Percentiles rank a stretch among this genome's conserved stretches.
Conservation (phyloP, 2,113 vertebrate species). For the Chaetodon auriga region DNA sequence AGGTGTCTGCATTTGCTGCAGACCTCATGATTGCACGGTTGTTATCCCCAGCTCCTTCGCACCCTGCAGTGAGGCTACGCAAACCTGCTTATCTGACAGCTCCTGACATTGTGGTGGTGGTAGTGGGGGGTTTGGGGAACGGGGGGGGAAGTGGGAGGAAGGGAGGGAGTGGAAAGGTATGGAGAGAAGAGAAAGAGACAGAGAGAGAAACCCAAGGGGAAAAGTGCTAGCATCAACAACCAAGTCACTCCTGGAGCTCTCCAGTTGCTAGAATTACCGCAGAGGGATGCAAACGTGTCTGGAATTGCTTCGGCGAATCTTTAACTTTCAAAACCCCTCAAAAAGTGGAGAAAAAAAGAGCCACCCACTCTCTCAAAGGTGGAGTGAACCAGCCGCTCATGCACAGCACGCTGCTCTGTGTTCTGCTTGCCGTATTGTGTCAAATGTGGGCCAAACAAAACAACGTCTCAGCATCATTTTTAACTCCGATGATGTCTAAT, state of each 20-base stretch:
- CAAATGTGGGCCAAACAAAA: slow-evolving; percentile 39
- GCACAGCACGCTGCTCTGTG: slow-evolving; percentile 25
- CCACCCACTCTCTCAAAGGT: slow-evolving; percentile 61
- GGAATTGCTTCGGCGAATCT: slow-evolving; percentile 75
- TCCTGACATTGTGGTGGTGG: slow-evolving; percentile 77
- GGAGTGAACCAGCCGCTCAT: slow-evolving; percentile 47
- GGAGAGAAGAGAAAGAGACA: slow-evolving; percentile 73
- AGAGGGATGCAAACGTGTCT: slow-evolving; percentile 77
- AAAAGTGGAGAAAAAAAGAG: slow-evolving; percentile 63
- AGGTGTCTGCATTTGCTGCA: slow-evolving; percentile 63
- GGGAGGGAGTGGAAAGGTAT: slow-evolving; percentile 46
- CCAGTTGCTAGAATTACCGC: slow-evolving; percentile 77
- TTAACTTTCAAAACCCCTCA: slow-evolving; percentile 76
- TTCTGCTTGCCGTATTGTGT: slow-evolving; percentile 48
- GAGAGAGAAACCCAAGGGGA: slow-evolving; percentile 72
- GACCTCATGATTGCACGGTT: slow-evolving; percentile 77
- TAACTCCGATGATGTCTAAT: slow-evolving; percentile 9
- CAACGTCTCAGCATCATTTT: slow-evolving; percentile 28
- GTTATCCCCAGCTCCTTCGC: slow-evolving; percentile 73
- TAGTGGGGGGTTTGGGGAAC: slow-evolving; percentile 55
- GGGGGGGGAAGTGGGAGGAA: slow-evolving; percentile 19
- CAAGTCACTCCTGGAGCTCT: slow-evolving; percentile 81
- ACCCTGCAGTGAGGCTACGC: slow-evolving; percentile 74
- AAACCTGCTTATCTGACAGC: slow-evolving; percentile 83
- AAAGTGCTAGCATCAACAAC: slow-evolving; percentile 83